Evolutionary conservation across 2,113 vertebrate genomes (phyloP), one percentile per base, ranked within the genome.

Genomic region (Tyrannus savana): DNA sequence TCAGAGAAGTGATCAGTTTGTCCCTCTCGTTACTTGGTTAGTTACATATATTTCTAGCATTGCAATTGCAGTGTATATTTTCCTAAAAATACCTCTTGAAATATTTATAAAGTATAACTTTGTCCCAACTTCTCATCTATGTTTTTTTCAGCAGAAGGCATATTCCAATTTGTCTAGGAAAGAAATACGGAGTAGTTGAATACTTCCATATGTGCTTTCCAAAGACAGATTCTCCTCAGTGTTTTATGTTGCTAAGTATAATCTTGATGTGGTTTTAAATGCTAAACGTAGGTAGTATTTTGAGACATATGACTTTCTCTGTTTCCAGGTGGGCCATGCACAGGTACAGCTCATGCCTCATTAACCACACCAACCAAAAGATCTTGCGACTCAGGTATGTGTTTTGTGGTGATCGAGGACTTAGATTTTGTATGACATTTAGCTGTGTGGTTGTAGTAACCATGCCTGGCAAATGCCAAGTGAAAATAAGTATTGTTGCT

Each of bases 281-380:
- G 60, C 66, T 82, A 84, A 88, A 30, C 71, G 22, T 19, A 75
- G 42, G 31, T 47, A 23, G 7, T 53, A 27, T 90, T 93, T 86
- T 92, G 90, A 94, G 71, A 95, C 62, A 19, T 55, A 33, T 3
- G 25, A 30, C 90, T 41, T 96, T 97, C 94, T 98, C 90, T 97
- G 60, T 97, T 98, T 97, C 55, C 96, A 99, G 99, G 98, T 97
- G 98, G 97, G 96, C 98, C 98, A 96, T 99, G 98, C 97, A 99
- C 99, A 99, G 98, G 98, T 97, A 98, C 98, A 92, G 98, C 98
- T 98, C 98, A 98, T 87, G 98, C 98, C 94, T 98, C 99, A 3
- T 98, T 99, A 98, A 98, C 98, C 96, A 98, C 98, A 81, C 98
- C 99, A 98, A 98, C 98, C 97, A 99, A 99, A 98, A 99, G 99